Conservation (phyloP, 2,113 vertebrate species). For the Rhizomys pruinosus region DNA sequence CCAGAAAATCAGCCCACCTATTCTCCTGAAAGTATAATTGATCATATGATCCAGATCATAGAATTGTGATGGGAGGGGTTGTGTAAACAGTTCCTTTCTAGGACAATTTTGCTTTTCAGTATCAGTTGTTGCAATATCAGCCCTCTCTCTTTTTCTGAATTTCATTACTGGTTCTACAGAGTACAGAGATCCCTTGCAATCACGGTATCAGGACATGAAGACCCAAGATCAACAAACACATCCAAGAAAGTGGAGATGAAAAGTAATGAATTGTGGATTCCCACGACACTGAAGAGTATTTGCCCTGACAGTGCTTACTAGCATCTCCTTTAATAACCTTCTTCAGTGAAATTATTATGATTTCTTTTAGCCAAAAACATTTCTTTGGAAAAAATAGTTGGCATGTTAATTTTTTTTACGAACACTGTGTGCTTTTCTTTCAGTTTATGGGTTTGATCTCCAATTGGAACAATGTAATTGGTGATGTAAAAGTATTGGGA, state of each 20-base stretch:
- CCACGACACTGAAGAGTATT: neutral
- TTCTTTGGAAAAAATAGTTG: neutral
- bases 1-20: neutral
- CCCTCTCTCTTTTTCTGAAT: neutral
- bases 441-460: constrained; percentile 1
- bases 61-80: neutral
- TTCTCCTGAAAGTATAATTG: neutral
- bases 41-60: neutral
- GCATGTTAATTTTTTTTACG: constrained; percentile 9
- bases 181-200: neutral
- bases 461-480: constrained; percentile 41
- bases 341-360: constrained; percentile 23
- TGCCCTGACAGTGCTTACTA: neutral
- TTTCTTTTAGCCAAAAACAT: constrained; percentile 33
- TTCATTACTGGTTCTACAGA: neutral
- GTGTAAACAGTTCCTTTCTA: neutral
- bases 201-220: neutral
- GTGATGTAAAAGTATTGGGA: neutral
- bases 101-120: constrained; percentile 40
- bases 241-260: neutral
- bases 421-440: neutral
- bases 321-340: constrained; percentile 2
- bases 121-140: neutral
- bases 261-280: constrained; percentile 18
- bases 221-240: neutral